phyloP scores from a whole-genome alignment of 2,113 vertebrate species.

The Lophochroa leadbeateri region DNA sequence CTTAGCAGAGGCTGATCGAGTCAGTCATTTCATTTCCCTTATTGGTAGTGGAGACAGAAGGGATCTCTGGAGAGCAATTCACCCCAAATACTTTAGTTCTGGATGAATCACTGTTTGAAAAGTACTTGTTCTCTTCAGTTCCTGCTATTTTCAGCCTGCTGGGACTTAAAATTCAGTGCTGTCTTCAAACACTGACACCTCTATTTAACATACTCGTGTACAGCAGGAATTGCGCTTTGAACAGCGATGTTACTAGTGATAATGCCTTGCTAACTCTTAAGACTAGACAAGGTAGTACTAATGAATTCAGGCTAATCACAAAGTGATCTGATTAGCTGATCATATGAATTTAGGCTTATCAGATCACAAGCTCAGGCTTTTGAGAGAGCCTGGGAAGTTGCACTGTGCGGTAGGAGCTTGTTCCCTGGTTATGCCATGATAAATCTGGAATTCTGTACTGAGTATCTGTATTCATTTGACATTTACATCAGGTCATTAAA shows the following conservation, averaged over 20 bases:
- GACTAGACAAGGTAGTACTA: not conserved
- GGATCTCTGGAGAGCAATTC: not conserved
- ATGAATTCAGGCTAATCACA: not conserved
- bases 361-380: not conserved
- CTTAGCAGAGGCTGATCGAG: not conserved
- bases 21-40: not conserved
- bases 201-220: not conserved
- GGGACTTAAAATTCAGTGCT: not conserved
- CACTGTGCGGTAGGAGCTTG: not conserved
- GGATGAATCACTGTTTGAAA: not conserved
- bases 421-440: not conserved
- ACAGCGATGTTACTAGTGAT: not conserved
- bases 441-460: not conserved
- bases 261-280: not conserved
- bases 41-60: not conserved
- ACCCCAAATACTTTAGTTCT: not conserved
- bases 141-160: not conserved
- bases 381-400: not conserved
- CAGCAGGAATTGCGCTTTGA: not conserved
- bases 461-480: not conserved
- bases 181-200: not conserved
- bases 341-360: not conserved
- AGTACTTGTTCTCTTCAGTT: not conserved
- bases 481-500: not conserved
- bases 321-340: not conserved